Evolutionary conservation across 1,140 invertebrate species (phyloP).

Genomic region (Lepidurus packardi): DNA sequence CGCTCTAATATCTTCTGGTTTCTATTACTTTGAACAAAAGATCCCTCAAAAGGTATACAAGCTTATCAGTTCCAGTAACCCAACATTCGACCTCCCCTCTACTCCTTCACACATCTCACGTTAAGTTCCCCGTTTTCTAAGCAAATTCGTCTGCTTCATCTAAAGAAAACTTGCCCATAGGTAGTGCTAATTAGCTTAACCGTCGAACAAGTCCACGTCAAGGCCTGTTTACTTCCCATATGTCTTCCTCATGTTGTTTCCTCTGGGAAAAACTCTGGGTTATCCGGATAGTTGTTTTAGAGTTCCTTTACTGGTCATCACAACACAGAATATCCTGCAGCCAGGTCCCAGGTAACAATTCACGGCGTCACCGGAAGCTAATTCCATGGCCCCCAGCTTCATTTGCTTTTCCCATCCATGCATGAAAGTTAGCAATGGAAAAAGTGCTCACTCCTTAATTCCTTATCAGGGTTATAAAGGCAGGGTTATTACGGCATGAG

Average conservation of each 20-base stretch:
- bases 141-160: neutral
- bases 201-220: neutral
- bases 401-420: neutral
- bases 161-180: neutral
- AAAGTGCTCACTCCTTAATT: neutral
- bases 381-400: neutral
- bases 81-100: neutral
- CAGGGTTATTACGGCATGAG: neutral
- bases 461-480: neutral
- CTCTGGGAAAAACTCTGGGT: too few relatives aligned
- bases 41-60: too few relatives aligned
- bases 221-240: conserved; percentile 17
- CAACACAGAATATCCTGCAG: neutral
- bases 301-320: neutral
- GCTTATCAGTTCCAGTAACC: neutral
- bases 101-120: neutral
- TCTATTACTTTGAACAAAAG: too few relatives aligned
- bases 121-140: neutral
- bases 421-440: neutral
- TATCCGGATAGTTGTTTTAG: neutral
- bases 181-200: neutral
- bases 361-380: neutral
- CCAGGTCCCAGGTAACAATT: neutral
- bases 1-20: neutral
- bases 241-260: neutral